A percentile compares a stretch with the other conserved stretches of the same genome.
These are phyloP conservation scores for Onychorhynchus coronatus DNA, from an alignment of 2,113 vertebrate species.

Conservation along the genomic window DNA sequence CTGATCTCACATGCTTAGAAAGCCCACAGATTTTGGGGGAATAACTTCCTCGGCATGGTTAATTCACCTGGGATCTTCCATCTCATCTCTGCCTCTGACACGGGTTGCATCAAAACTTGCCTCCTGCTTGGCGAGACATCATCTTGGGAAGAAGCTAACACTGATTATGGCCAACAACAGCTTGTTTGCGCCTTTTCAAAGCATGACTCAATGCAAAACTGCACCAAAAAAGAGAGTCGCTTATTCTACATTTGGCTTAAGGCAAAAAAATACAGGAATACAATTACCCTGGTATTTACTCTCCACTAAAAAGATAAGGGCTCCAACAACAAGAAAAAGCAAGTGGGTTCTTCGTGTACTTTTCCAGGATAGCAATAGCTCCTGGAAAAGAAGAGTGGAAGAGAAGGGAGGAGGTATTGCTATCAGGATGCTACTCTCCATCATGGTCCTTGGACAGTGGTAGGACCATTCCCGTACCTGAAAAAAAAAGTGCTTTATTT, in stretches of 20 bases:
- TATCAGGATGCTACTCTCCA: not conserved
- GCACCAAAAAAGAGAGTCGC: not conserved
- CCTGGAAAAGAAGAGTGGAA: not conserved
- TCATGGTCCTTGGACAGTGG: no score
- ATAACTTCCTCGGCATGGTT: not conserved
- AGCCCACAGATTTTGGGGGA: not conserved
- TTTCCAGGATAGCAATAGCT: not conserved
- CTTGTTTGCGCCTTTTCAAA: not conserved
- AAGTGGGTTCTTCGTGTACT: not conserved
- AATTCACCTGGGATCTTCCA: not conserved
- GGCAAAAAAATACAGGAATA: not conserved
- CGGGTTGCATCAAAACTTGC: not conserved
- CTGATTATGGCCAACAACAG: not conserved
- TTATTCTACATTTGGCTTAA: not conserved
- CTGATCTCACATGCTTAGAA: accelerated
- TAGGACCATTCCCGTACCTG: not conserved
- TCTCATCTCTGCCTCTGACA: not conserved
- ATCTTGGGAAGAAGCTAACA: not conserved
- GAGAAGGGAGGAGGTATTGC: not conserved
- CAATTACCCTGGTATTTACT: not conserved
- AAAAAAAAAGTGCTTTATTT: not conserved
- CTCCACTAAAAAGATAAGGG: not conserved
- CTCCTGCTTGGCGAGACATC: not conserved
- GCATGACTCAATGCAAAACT: not conserved
- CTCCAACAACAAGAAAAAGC: not conserved